Base-by-base conservation (phyloP, 2,888 invertebrate genomes). In the Cryptocephalus moraei region DNA sequence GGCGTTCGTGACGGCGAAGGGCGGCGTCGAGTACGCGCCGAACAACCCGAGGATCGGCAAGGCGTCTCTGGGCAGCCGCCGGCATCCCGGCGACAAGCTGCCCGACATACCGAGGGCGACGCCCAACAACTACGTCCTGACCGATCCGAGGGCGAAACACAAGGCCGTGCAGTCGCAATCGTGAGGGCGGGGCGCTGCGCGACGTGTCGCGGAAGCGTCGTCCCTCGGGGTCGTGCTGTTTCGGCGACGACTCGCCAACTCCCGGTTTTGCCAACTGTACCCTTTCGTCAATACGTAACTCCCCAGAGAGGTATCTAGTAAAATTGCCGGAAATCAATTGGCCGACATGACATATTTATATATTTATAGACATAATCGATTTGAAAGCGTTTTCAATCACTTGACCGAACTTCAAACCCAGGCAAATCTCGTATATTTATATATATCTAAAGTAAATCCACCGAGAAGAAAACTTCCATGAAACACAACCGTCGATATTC, bases 1-100 rank as follows among this genome's bases (percentile, higher is more conserved):
- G 69, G 88, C 89, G 14, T 86, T 87, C 66, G 87, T 85, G 54
- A 79, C 84, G 75, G 84, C 86, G 45, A 86, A 85, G 68, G 79
- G 79, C 62, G 75, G 78, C 32, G 67, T 63, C 38, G 22, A 22
- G 65, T 82, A 81, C 69, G 83, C 81, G 55, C 71, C 82, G 56
- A 78, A 77, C 47, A 78, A 75, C 45, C 75, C 75, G 39, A 75
- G 77, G 57, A 76, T 78, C 47, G 70, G 73, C 33, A 81, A 81
- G 57, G 67, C 73, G 42, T 73, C 75, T 9, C 73, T 75, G 31
- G 60, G 68, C 14, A 78, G 78, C 56, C 81, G 81, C 64, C 76
- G 86, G 60, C 86, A 88, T 75, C 87, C 87, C 48, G 83, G 84
- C 56, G 87, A 87, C 65, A 82, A 84, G 64, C 73, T 85, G 59